Evolutionary conservation across 2,888 invertebrate genomes (phyloP), one percentile per base, ranked within the genome.

Genomic region (Macrosoma leucophasiata): DNA sequence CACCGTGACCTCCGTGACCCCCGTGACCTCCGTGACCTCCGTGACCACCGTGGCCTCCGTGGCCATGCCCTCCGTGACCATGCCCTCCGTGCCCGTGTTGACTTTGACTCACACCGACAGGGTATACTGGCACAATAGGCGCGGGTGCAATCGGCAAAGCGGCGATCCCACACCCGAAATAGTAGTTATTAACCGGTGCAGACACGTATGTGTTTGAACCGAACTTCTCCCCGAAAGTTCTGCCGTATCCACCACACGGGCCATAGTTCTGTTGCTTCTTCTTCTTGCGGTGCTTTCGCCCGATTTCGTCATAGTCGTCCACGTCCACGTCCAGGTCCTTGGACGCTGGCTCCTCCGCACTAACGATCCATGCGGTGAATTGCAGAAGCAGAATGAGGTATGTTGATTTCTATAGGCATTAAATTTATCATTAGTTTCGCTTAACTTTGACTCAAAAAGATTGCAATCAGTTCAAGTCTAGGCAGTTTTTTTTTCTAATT

Each of bases 111-210:
- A 17, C n/a, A 11, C 22, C 35, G 14, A 31, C 31, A 15, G 29
- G 40, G 17, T 34, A 38, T 2, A 36, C 20, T 1, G 43, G 39
- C 12, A 36, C 38, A 13, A 34, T 13, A 7, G 53, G 39, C 38
- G 51, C 33, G 29, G 62, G 33, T 35, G 52, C 46, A 11, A 56
- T 36, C 9, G 57, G 60, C 23, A 43, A 50, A 1, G 46, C 50
- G 6, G 43, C 33, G 0, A 52, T 3, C 2, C 76, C 76, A 34
- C 81, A 79, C 0, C 75, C 76, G 19, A 76, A 67, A 52, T 70
- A 76, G 46, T 79, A 82, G 51, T 82, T 82, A 50, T 65, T 74
- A 2, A 79, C 73, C 1, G 81, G 81, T 14, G 81, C 78, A 2
- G 72, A 73, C 1, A 82, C 54, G 29, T 73, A 81, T 0, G 78